Conservation (phyloP, 2,113 vertebrate genomes). For the Gracilinanus agilis region DNA sequence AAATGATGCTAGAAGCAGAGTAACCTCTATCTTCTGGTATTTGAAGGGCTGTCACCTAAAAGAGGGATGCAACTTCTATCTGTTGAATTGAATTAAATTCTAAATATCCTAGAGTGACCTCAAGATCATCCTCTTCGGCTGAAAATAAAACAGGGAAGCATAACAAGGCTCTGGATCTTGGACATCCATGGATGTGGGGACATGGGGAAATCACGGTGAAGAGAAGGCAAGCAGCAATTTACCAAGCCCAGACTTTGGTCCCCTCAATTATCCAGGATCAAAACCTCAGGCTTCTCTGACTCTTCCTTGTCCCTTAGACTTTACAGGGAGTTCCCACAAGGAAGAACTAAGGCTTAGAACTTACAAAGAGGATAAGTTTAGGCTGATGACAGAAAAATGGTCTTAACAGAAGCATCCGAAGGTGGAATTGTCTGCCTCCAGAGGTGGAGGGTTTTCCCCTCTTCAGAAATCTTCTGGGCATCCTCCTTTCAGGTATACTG, state of each 20-base stretch:
- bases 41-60: neutral
- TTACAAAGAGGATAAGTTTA: neutral
- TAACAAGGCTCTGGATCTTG: neutral
- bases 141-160: neutral
- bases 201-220: neutral
- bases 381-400: neutral
- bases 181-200: neutral
- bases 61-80: neutral
- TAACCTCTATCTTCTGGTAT: neutral
- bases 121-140: neutral
- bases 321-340: neutral
- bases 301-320: neutral
- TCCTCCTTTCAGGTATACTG: neutral
- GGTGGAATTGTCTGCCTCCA: neutral
- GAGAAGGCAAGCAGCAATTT: neutral
- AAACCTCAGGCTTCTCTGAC: neutral
- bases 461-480: neutral
- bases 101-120: neutral
- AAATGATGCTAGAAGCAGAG: neutral
- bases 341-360: no score
- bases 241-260: neutral
- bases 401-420: neutral
- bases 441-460: neutral
- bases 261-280: neutral
- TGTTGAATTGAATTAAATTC: conserved; percentile 1